Conservation (phyloP, 2,797 vertebrate species). For the Cossypha polioptera region DNA sequence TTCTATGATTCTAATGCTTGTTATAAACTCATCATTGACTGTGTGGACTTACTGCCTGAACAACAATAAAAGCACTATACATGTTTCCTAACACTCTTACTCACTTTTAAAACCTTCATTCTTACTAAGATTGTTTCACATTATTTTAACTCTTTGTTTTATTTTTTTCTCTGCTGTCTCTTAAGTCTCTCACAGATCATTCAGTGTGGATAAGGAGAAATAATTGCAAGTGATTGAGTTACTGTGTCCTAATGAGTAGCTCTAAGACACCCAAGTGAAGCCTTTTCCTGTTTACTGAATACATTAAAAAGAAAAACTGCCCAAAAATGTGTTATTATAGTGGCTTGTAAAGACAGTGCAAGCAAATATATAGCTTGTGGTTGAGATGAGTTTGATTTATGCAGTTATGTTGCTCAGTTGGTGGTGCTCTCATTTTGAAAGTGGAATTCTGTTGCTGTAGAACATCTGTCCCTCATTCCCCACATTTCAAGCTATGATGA, state of each 20-base stretch:
- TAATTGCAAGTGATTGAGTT: background rate
- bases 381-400: background rate
- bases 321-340: background rate
- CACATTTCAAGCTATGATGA: background rate
- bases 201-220: background rate
- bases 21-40: background rate
- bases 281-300: background rate
- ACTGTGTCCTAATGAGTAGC: background rate
- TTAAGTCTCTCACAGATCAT: background rate
- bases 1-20: background rate
- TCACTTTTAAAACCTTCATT: background rate
- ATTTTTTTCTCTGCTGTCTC: background rate
- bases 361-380: background rate
- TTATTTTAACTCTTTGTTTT: background rate
- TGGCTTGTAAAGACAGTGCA: background rate
- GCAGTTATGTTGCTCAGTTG: background rate
- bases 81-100: background rate
- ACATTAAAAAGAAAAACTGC: background rate
- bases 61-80: background rate
- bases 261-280: background rate
- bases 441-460: background rate
- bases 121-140: background rate
- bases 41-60: background rate
- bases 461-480: background rate
- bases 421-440: background rate